These are phyloP conservation scores for Helobdella robusta DNA, from an alignment of 2,888 invertebrate species.

Conservation along the genomic window DNA sequence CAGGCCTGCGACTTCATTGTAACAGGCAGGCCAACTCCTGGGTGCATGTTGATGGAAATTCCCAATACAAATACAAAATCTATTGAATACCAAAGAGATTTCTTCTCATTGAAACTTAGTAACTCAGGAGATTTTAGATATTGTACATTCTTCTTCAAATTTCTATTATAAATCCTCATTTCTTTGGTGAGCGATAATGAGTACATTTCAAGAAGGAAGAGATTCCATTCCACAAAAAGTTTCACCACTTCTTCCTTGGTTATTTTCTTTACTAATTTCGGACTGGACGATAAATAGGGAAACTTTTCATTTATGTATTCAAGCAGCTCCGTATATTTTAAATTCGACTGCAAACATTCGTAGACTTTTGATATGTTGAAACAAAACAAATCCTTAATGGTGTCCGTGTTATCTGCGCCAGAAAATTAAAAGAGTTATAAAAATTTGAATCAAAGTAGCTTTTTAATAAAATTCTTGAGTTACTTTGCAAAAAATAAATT, in stretches of 20 bases:
- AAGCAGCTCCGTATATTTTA: not conserved
- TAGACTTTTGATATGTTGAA: not conserved
- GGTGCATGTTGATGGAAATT: constrained; percentile 1
- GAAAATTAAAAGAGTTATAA: too few species aligned
- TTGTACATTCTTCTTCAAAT: not conserved
- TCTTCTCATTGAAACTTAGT: not conserved
- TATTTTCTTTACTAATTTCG: not conserved
- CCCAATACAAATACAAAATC: constrained; percentile 10
- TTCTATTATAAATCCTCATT: constrained; percentile 8
- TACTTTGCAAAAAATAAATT: too few species aligned
- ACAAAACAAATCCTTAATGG: not conserved
- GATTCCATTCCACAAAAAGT: constrained; percentile 12
- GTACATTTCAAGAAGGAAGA: constrained; percentile 9
- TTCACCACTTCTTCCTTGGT: not conserved
- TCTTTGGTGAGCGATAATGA: constrained; percentile 7
- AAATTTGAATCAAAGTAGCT: too few species aligned
- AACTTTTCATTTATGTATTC: constrained; percentile 3
- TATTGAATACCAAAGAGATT: not conserved
- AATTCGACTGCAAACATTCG: not conserved
- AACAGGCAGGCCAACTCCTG: not conserved
- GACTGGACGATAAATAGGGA: not conserved
- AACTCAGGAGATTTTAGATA: not conserved
- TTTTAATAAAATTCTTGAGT: too few species aligned
- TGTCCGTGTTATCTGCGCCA: not conserved
- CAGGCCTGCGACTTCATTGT: not conserved